These are phyloP conservation scores for Hylaeus volcanicus DNA, from an alignment of 1,140 invertebrate species.

Conservation along the genomic window DNA sequence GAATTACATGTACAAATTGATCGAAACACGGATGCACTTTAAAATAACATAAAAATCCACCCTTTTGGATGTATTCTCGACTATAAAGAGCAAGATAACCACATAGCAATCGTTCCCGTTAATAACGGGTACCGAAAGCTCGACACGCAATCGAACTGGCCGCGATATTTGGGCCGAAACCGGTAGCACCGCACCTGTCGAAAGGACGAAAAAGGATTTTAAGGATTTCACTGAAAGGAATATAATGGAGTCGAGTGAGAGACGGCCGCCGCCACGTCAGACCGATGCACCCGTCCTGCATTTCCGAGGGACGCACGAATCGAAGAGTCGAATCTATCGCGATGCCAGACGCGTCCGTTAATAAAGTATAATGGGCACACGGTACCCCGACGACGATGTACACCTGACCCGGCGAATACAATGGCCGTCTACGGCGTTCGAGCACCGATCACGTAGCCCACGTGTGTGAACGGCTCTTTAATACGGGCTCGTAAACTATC, in stretches of 20 bases:
- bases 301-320: slow-evolving; percentile 51
- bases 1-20: no score
- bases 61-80: no score
- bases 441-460: slow-evolving; percentile 49
- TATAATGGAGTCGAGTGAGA: slow-evolving; percentile 21
- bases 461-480: slow-evolving; percentile 40
- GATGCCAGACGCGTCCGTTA: slow-evolving; percentile 68
- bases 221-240: slow-evolving; percentile 34
- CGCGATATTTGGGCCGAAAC: background rate
- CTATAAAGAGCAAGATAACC: no score
- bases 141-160: background rate
- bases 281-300: slow-evolving; percentile 50
- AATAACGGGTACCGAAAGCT: no score
- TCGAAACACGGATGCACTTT: no score
- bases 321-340: slow-evolving; percentile 57
- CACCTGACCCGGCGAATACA: slow-evolving; percentile 65
- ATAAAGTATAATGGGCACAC: slow-evolving; percentile 69
- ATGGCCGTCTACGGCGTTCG: slow-evolving; percentile 42
- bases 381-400: slow-evolving; percentile 39
- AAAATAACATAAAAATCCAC: no score
- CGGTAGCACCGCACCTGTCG: slow-evolving; percentile 41
- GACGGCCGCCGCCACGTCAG: slow-evolving; percentile 28
- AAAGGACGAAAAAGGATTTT: background rate
- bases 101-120: no score
- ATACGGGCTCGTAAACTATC: slow-evolving; percentile 54